phyloP scores from a whole-genome alignment of 92 coral and sea anemone genomes.

The Porites cylindrica region DNA sequence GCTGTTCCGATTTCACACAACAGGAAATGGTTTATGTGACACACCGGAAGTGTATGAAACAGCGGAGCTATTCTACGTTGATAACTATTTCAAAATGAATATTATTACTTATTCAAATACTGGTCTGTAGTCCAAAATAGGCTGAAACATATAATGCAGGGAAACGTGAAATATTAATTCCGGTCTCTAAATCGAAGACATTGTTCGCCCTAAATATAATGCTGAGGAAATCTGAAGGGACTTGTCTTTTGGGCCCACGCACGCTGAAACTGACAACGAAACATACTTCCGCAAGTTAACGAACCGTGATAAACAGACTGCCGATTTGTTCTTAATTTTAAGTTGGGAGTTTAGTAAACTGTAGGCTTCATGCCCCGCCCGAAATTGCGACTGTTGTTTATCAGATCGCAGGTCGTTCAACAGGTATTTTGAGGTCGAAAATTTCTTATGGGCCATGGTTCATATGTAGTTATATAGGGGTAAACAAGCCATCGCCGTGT shows the following conservation, averaged over 20 bases:
- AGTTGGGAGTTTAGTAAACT: not conserved
- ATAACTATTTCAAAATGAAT: too few species aligned
- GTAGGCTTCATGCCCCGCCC: not conserved
- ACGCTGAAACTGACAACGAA: not conserved
- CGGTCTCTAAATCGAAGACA: not conserved
- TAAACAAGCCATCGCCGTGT: not conserved
- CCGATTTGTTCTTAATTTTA: not conserved
- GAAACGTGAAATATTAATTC: not conserved
- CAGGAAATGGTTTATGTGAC: not conserved
- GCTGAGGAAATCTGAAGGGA: not conserved
- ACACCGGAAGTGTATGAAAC: not conserved
- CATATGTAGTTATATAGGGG: not conserved
- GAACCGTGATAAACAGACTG: not conserved
- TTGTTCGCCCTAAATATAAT: constrained; percentile 1
- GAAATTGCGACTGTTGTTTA: constrained; percentile 1
- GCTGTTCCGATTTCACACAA: not conserved
- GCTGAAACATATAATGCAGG: not conserved
- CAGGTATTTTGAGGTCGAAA: constrained; percentile 20
- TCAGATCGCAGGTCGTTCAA: constrained; percentile 35
- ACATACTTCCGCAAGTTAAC: constrained; percentile 21
- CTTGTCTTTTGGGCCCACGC: constrained; percentile 9
- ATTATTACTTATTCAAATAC: not conserved
- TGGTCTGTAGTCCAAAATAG: not conserved
- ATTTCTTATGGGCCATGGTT: not conserved
- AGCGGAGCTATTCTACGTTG: not conserved